Evolutionary conservation across 2,888 invertebrate species (phyloP).

Genomic region (Marasmarcha lunaedactyla): DNA sequence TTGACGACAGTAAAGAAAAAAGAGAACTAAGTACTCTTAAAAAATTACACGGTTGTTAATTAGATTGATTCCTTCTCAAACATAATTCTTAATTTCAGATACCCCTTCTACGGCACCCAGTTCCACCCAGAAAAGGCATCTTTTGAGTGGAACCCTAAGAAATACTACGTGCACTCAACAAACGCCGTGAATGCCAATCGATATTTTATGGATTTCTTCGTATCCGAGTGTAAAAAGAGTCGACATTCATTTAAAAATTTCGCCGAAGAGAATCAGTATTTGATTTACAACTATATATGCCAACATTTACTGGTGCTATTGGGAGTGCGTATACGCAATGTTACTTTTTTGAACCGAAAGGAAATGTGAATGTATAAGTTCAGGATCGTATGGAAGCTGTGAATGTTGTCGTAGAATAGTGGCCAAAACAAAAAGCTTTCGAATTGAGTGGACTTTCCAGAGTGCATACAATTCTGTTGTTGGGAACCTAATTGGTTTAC

Average conservation of each 20-base stretch:
- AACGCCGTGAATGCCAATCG: slow-evolving; percentile 76
- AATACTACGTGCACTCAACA: slow-evolving; percentile 73
- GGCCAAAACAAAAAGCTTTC: too few relatives aligned
- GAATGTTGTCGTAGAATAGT: too few relatives aligned
- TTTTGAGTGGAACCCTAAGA: slow-evolving; percentile 78
- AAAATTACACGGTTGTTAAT: too few relatives aligned
- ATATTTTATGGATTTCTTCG: slow-evolving; percentile 86
- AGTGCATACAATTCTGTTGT: too few relatives aligned
- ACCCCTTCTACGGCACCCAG: slow-evolving; percentile 88
- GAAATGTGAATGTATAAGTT: too few relatives aligned
- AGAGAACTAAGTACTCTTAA: too few relatives aligned
- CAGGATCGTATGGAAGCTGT: too few relatives aligned
- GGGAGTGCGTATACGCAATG: slow-evolving; percentile 73
- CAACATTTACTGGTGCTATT: slow-evolving; percentile 70
- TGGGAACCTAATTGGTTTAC: too few relatives aligned
- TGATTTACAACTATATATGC: slow-evolving; percentile 82
- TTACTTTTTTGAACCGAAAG: slow-evolving; percentile 74
- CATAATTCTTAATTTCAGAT: slow-evolving; percentile 35
- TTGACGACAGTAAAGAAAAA: too few relatives aligned
- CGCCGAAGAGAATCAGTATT: slow-evolving; percentile 62
- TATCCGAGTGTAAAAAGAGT: slow-evolving; percentile 79
- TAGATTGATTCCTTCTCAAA: too few relatives aligned
- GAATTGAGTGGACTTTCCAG: too few relatives aligned
- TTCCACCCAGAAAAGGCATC: slow-evolving; percentile 92
- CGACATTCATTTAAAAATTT: slow-evolving; percentile 65